Conservation (phyloP, 2,888 invertebrate species). For the Rhaphigaster nebulosa region DNA sequence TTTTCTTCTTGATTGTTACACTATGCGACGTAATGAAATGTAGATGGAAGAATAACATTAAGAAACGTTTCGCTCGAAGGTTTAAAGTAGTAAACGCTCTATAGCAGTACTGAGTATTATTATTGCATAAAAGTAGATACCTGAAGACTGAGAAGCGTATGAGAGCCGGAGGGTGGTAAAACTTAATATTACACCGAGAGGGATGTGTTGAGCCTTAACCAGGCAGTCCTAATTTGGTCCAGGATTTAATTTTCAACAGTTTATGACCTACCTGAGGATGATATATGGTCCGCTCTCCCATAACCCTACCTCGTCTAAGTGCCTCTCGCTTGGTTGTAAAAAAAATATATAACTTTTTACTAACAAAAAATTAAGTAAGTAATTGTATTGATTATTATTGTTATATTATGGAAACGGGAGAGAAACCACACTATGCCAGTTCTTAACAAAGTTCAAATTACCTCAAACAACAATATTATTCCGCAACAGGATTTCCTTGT, state of each 20-base stretch:
- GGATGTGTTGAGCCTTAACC: neutral
- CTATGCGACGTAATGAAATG: no score
- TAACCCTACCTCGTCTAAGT: neutral
- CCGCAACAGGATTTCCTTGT: no score
- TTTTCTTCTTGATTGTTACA: no score
- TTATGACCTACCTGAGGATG: neutral
- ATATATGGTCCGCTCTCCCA: neutral
- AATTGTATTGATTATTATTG: neutral
- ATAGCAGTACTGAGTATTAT: no score
- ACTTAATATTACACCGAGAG: neutral
- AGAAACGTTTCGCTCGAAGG: no score
- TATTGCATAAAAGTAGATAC: neutral
- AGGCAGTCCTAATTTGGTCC: neutral
- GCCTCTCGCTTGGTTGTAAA: neutral
- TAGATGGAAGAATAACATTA: no score
- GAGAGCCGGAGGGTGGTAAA: neutral
- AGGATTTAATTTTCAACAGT: slow-evolving; percentile 41
- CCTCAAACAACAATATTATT: no score
- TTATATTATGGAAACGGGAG: neutral
- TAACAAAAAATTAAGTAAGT: neutral
- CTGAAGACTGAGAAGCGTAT: neutral
- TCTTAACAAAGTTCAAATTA: no score
- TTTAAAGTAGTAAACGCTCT: no score
- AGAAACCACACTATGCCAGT: no score
- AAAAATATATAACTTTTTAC: neutral